phyloP scores from a whole-genome alignment of 2,888 invertebrate species.

The Onchidella celtica region DNA sequence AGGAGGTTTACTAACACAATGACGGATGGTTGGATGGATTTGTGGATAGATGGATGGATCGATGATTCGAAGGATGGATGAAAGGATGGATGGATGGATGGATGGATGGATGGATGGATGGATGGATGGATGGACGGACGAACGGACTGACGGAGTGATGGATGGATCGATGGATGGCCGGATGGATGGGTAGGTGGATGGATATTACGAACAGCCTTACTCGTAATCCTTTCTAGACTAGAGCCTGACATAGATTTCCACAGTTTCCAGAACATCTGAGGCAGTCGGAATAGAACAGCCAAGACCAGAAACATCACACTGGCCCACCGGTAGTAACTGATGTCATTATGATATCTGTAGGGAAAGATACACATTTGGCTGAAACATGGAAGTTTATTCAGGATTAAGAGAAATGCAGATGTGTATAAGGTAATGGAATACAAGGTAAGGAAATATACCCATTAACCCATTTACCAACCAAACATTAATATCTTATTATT shows the following conservation, averaged over 20 bases:
- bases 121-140: background rate
- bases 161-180: background rate
- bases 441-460: too few relatives aligned
- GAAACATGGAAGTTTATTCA: too few relatives aligned
- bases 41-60: too few relatives aligned
- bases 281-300: conserved; percentile 50
- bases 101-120: conserved; percentile 3
- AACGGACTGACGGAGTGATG: background rate
- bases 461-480: too few relatives aligned
- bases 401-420: too few relatives aligned
- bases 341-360: conserved; percentile 23
- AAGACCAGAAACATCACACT: conserved; percentile 54
- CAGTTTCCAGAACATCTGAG: conserved; percentile 45
- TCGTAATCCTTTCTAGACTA: conserved; percentile 52
- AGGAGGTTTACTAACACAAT: too few relatives aligned
- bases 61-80: too few relatives aligned
- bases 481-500: too few relatives aligned
- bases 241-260: conserved; percentile 45
- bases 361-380: too few relatives aligned
- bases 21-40: too few relatives aligned
- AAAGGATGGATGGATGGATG: background rate
- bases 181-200: background rate
- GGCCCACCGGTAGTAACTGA: conserved; percentile 52
- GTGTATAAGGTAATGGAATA: too few relatives aligned
- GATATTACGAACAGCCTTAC: background rate